phyloP scores from a whole-genome alignment of 2,797 vertebrate species.

The Megaceryle alcyon region DNA sequence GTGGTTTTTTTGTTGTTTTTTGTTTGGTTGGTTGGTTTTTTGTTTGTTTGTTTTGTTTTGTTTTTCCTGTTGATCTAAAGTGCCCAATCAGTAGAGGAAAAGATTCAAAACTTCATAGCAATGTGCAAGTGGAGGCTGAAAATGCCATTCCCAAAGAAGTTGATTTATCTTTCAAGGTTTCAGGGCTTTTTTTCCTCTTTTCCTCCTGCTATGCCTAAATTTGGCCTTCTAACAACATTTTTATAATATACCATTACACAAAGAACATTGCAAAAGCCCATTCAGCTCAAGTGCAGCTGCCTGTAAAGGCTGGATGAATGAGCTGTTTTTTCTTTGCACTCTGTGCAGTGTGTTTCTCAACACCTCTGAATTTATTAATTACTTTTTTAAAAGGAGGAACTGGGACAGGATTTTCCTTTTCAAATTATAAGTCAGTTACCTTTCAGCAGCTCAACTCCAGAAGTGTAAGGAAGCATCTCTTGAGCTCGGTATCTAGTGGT shows the following conservation, averaged over 20 bases:
- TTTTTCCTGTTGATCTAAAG: constrained; percentile 6
- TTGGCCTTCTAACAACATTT: constrained; percentile 73
- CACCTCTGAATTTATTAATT: constrained; percentile 56
- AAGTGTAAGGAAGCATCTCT: neutral
- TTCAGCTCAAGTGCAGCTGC: constrained; percentile 64
- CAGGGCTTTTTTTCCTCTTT: neutral
- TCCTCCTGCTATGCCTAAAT: constrained; percentile 68
- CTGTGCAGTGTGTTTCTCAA: constrained; percentile 66
- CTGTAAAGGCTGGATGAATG: constrained; percentile 75
- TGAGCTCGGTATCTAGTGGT: neutral
- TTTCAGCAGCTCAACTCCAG: constrained; percentile 17
- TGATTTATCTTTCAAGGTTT: constrained; percentile 65
- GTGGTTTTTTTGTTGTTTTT: too few species aligned
- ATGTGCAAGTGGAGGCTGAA: constrained; percentile 18
- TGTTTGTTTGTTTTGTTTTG: neutral
- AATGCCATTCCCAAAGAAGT: constrained; percentile 52
- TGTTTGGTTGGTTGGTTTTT: neutral
- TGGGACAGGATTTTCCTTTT: constrained; percentile 35
- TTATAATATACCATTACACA: constrained; percentile 72
- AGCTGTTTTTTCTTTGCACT: constrained; percentile 34
- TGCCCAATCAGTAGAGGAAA: neutral
- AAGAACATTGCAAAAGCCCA: constrained; percentile 63
- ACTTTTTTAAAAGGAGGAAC: constrained; percentile 36
- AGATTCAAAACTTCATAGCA: constrained; percentile 27
- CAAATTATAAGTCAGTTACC: constrained; percentile 41